phyloP scores from a whole-genome alignment of 2,888 invertebrate species.

The Scaeva pyrastri region DNA sequence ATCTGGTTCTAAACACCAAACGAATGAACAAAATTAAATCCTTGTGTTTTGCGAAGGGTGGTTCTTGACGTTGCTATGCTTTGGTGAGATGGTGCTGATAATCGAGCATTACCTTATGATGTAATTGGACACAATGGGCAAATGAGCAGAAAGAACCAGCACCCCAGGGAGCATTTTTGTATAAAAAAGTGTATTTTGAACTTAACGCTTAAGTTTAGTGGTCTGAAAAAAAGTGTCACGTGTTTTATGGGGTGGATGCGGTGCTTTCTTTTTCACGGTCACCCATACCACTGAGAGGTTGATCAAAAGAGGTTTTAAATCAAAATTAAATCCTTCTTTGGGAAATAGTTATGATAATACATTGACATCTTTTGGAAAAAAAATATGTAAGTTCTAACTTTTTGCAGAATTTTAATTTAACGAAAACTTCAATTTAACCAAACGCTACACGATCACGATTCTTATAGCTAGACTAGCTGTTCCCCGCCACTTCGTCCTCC shows the following conservation, averaged over 20 bases:
- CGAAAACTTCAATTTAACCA: too few relatives aligned
- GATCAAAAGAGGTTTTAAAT: too few relatives aligned
- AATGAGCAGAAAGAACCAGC: constrained; percentile 60
- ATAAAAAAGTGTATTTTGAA: constrained; percentile 32
- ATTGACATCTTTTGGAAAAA: too few relatives aligned
- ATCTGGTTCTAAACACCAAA: constrained; percentile 30
- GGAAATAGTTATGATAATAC: too few relatives aligned
- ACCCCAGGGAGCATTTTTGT: constrained; percentile 49
- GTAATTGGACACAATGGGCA: constrained; percentile 55
- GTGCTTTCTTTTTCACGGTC: neutral
- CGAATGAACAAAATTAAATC: neutral
- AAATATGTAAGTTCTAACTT: too few relatives aligned
- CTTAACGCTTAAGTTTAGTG: constrained; percentile 55
- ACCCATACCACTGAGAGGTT: neutral
- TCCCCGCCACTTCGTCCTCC: too few relatives aligned
- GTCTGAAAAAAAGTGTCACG: constrained; percentile 38
- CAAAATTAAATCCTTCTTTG: too few relatives aligned
- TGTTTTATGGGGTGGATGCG: constrained; percentile 21
- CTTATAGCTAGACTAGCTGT: too few relatives aligned
- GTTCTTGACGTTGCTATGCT: neutral
- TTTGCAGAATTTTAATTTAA: too few relatives aligned
- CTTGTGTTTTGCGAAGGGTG: constrained; percentile 29
- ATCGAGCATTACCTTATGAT: constrained; percentile 52
- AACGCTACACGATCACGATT: too few relatives aligned
- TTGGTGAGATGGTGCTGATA: constrained; percentile 54